Evolutionary conservation across 1,140 invertebrate genomes (phyloP).

Genomic region (Pinna nobilis): DNA sequence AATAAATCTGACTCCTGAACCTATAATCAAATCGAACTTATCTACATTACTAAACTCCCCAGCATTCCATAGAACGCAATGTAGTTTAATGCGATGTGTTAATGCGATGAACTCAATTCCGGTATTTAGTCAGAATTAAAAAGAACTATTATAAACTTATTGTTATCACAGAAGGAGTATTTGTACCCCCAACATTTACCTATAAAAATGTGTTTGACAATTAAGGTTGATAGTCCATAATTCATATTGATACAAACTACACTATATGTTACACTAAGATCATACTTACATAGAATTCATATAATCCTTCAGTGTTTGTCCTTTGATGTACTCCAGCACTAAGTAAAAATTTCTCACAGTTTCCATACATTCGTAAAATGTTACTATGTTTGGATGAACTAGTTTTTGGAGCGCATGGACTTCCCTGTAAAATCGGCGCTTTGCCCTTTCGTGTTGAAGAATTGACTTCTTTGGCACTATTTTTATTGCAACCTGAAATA

Average conservation of each 20-base stretch:
- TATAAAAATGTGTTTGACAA: background rate
- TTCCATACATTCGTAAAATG: constrained; percentile 34
- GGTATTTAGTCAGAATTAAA: too few species aligned
- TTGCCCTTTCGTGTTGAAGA: constrained; percentile 23
- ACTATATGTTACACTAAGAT: background rate
- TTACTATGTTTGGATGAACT: constrained; percentile 28
- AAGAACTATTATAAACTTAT: too few species aligned
- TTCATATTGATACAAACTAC: background rate
- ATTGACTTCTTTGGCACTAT: constrained; percentile 34
- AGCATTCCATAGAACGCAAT: too few species aligned
- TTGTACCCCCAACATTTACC: background rate
- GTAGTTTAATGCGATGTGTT: too few species aligned
- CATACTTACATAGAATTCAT: constrained; percentile 16
- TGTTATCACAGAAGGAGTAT: too few species aligned
- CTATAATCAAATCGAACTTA: too few species aligned
- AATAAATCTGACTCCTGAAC: too few species aligned
- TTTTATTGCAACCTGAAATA: constrained; percentile 31
- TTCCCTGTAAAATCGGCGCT: constrained; percentile 23
- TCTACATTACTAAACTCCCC: too few species aligned
- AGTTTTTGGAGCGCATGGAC: constrained; percentile 13
- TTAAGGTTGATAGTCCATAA: background rate
- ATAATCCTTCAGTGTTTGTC: constrained; percentile 29
- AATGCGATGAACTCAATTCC: too few species aligned
- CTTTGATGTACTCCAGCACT: constrained; percentile 22
- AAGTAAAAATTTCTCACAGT: constrained; percentile 36